Base-by-base conservation (phyloP, 2,797 vertebrate species). In the Syngnathus acus region DNA sequence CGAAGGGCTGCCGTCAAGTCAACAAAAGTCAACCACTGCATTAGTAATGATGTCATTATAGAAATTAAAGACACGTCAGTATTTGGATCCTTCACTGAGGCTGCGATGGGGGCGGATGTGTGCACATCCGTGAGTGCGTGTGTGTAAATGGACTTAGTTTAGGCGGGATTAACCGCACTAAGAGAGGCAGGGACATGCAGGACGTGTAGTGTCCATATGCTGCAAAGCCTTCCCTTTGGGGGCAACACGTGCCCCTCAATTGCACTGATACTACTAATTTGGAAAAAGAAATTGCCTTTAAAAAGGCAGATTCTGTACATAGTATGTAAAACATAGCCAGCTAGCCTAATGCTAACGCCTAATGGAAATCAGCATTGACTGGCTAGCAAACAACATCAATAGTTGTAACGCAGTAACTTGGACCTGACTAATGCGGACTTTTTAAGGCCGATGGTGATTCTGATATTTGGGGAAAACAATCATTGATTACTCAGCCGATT, bases 151-250 rank as follows among this genome's bases (percentile, higher is more conserved):
- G 79, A 89, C 17, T 58, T 76, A 86, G 83, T 81, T 87, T 86
- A 86, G 70, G 69, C 50, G 13, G 85, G 90, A 90, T 91, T 90
- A 90, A 77, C 32, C 79, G 67, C 68, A 73, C 78, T 64, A 83
- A 86, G 83, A 69, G 82, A 75, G 73, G 82, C 19, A 50, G 80
- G 74, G 77, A 75, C 82, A 75, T 77, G 51, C 77, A 80, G 76
- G 80, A 74, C 69, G 74, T 65, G 70, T 85, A 82, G 83, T 82
- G 84, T 85, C 87, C 88, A 89, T 90, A 88, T 88, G 89, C 79
- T 82, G 75, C 67, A 77, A 84, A 84, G 84, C 81, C 72, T 79
- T 78, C 74, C 78, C 77, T 66, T 26, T 54, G 78, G 82, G 75
- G 67, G n/a, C 48, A 74, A 65, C 60, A 62, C 65, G 68, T 47